Evolutionary conservation across 1,140 invertebrate species (phyloP), one percentile per base, ranked within the genome.

Genomic region (Calycopis cecrops): DNA sequence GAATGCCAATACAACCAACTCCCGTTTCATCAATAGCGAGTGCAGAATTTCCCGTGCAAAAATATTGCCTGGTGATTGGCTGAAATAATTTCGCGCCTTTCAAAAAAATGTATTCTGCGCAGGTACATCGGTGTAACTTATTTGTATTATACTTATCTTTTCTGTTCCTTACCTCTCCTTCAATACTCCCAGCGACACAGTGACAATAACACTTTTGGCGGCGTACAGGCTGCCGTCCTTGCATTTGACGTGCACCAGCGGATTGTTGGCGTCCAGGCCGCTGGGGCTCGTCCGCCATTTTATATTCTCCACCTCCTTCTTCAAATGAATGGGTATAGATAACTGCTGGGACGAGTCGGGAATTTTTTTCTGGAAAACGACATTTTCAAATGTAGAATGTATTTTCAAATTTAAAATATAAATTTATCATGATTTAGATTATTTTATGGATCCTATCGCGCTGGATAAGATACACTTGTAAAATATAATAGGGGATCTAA

Each of bases 141-240:
- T n/a, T n/a, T n/a, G n/a, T n/a, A n/a, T n/a, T n/a, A n/a, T 35
- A 8, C 17, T 7, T 12, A 28, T 9, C 9, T 3, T 44, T 44
- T 12, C 11, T n/a, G 42, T 35, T n/a, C 53, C 40, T 61, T 64
- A 83, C 84, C 79, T 87, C 48, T 91, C 89, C 77, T 94, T 93
- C 1, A 95, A 69, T 9, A 94, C 92, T 8, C 92, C 93, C 35
- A 95, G 57, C 0, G 93, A 92, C 0, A 91, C 78, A 1, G 93
- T 94, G 9, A 92, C 86, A 48, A 95, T 92, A 0, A 93, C 90
- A 76, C 92, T 91, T 67, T 92, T 91, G 6, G 92, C 90, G 1
- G 75, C 67, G 59, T 90, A 90, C 1, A 79, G 49, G 50, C 89
- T 86, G 1, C 91, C 91, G 63, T 93, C 91, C 48, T 80, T 85